Conservation (phyloP, 1,140 invertebrate genomes). For the Drosophila rhopaloa region DNA sequence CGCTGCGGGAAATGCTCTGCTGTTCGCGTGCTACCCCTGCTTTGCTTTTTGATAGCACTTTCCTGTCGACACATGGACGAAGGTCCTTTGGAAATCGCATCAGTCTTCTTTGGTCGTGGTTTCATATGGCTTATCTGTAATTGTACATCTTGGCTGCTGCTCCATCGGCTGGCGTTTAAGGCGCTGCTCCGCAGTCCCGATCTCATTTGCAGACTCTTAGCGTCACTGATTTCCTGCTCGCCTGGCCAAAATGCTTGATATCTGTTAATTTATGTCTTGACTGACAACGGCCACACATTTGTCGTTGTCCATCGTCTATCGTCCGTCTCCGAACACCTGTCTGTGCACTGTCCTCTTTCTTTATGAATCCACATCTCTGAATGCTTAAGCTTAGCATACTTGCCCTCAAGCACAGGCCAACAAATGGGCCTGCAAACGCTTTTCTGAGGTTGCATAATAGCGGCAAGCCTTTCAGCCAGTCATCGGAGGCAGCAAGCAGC, state of each 20-base stretch:
- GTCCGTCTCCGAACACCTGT: not conserved
- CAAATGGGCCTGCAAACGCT: constrained; percentile 1
- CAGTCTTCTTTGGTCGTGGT: constrained; percentile 48
- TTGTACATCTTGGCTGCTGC: constrained; percentile 63
- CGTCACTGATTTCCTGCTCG: constrained; percentile 28
- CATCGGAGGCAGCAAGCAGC: not conserved
- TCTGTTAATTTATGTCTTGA: constrained; percentile 65
- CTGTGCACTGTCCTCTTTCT: not conserved
- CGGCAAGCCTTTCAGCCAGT: constrained; percentile 39
- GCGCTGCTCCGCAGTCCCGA: constrained; percentile 6
- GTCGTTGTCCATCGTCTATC: constrained; percentile 11
- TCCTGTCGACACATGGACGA: constrained; percentile 41
- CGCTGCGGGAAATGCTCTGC: constrained; percentile 44
- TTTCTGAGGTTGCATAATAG: constrained; percentile 33
- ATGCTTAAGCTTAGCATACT: constrained; percentile 3
- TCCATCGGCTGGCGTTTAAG: not conserved
- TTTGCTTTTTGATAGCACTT: constrained; percentile 22
- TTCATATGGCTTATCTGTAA: constrained; percentile 71
- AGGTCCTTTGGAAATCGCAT: constrained; percentile 57
- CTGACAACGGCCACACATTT: constrained; percentile 68
- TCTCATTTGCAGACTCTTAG: constrained; percentile 45
- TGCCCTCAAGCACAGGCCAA: constrained; percentile 22
- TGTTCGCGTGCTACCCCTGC: not conserved
- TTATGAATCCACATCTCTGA: not conserved
- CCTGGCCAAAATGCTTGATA: constrained; percentile 23